These are phyloP conservation scores for Urocolius indicus DNA, from an alignment of 2,113 vertebrate species.

Conservation along the genomic window DNA sequence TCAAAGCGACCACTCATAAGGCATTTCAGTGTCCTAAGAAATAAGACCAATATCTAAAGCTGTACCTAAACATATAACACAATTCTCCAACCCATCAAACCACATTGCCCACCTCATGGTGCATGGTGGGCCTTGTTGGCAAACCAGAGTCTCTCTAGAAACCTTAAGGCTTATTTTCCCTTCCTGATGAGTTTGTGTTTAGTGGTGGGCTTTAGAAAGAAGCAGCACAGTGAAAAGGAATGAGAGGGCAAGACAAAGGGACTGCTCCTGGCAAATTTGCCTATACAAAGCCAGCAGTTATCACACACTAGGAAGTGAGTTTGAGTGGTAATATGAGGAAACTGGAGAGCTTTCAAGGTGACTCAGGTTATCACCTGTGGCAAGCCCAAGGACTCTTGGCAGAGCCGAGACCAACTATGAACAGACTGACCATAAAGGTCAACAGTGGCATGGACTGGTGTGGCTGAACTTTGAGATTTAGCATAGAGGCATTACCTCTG, in stretches of 20 bases:
- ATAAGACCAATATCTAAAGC: not conserved
- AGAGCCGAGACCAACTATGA: not conserved
- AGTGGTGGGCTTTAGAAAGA: not conserved
- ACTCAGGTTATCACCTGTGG: not conserved
- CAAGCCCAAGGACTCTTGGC: not conserved
- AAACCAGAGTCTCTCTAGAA: not conserved
- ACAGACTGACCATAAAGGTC: not conserved
- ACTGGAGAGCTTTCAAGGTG: not conserved
- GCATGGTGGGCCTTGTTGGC: not conserved
- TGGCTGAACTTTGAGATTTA: not conserved
- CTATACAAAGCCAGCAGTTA: not conserved
- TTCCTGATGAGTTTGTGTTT: not conserved
- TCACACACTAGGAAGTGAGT: not conserved
- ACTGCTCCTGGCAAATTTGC: not conserved
- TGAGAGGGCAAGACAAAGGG: accelerated
- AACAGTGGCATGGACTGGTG: not conserved
- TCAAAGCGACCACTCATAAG: not conserved
- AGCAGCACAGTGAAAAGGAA: not conserved
- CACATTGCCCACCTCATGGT: not conserved
- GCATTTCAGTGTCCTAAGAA: not conserved
- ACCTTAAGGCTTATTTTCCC: not conserved
- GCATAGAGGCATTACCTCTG: not conserved
- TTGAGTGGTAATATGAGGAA: not conserved
- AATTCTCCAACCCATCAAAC: not conserved
- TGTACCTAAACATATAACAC: not conserved